phyloP scores from a whole-genome alignment of 2,797 vertebrate genomes.

The Sebastes oblongus region DNA sequence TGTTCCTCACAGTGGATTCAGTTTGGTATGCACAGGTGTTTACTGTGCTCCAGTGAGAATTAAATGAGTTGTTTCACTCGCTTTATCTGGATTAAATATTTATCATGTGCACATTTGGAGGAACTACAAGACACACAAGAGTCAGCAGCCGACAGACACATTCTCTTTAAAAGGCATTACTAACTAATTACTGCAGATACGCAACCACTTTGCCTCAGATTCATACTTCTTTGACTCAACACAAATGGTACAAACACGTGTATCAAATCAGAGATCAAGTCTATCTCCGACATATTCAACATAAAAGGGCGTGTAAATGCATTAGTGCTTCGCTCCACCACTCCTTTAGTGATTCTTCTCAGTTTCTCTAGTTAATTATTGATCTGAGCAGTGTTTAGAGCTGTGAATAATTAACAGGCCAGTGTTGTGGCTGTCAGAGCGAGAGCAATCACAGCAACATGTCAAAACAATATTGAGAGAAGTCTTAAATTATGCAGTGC shows the following conservation, averaged over 20 bases:
- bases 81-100: conserved; percentile 11
- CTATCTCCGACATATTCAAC: conserved; percentile 1
- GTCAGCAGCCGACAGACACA: conserved; percentile 6
- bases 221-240: background rate
- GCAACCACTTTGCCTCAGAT: conserved; percentile 2
- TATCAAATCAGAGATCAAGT: conserved; percentile 25
- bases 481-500: conserved; percentile 74
- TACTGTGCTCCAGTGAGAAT: background rate
- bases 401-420: conserved; percentile 77
- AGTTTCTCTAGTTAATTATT: conserved; percentile 74
- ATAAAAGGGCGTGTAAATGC: conserved; percentile 20
- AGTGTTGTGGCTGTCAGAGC: conserved; percentile 60
- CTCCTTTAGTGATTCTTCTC: conserved; percentile 50
- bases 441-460: conserved; percentile 51
- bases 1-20: background rate
- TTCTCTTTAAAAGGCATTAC: conserved; percentile 4
- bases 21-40: conserved; percentile 8
- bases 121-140: conserved; percentile 3
- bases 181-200: conserved; percentile 11
- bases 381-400: conserved; percentile 68
- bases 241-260: background rate
- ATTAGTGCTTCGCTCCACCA: conserved; percentile 10
- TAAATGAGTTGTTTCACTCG: background rate
- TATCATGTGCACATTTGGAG: conserved; percentile 4
- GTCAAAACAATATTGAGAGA: conserved; percentile 77